Percentiles rank a stretch among this genome's conserved stretches.
These are phyloP conservation scores for Chaenogobius annularis DNA, from an alignment of 2,113 vertebrate species.

Conservation along the genomic window DNA sequence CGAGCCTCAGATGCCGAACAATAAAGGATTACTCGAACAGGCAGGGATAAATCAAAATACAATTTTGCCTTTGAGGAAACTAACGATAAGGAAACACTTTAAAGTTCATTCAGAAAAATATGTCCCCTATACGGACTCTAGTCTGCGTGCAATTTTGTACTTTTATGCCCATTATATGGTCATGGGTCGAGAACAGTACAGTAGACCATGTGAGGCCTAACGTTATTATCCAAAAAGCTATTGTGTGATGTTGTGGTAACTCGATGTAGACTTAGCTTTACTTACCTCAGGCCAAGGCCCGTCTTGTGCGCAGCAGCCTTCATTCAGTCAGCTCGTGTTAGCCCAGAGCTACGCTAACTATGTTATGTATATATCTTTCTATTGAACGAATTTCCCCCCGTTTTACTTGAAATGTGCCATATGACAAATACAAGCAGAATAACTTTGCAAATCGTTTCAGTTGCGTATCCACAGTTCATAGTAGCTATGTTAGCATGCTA, in stretches of 20 bases:
- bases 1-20: too few relatives aligned
- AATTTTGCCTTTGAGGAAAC: too few relatives aligned
- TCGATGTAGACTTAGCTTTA: too few relatives aligned
- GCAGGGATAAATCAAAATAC: too few relatives aligned
- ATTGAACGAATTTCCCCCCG: neutral
- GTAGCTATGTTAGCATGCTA: constrained; percentile 38
- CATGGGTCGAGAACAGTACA: too few relatives aligned
- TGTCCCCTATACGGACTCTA: too few relatives aligned
- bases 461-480: constrained; percentile 10
- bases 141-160: too few relatives aligned
- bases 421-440: neutral
- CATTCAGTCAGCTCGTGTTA: neutral
- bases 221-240: neutral
- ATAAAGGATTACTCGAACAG: too few relatives aligned
- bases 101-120: too few relatives aligned
- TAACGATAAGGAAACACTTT: too few relatives aligned
- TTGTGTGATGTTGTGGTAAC: neutral
- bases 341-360: neutral
- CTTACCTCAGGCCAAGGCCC: neutral
- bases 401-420: neutral
- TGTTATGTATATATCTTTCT: neutral
- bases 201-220: too few relatives aligned
- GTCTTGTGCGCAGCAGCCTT: neutral
- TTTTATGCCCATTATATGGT: too few relatives aligned
- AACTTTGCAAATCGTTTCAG: constrained; percentile 17